Evolutionary conservation across 2,888 invertebrate genomes (phyloP).

Genomic region (Drosophila pseudotalamancana): DNA sequence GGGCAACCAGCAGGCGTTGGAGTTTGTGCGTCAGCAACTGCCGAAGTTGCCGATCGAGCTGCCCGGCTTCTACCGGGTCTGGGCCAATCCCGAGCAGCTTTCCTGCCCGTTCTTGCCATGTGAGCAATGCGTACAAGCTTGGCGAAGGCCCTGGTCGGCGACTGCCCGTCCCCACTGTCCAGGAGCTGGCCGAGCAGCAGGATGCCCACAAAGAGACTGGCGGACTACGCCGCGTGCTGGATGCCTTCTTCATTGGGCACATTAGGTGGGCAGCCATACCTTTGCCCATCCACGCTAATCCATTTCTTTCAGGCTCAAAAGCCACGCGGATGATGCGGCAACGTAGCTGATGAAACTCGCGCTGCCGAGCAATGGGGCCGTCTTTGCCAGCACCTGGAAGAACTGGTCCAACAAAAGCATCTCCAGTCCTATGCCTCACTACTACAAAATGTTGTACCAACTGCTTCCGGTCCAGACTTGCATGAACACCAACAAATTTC

Average conservation of each 20-base stretch:
- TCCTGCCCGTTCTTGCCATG: constrained; percentile 87
- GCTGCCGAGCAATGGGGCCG: constrained; percentile 88
- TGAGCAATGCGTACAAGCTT: constrained; percentile 88
- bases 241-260: constrained; percentile 87
- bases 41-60: constrained; percentile 57
- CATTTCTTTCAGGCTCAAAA: constrained; percentile 74
- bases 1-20: constrained; percentile 85
- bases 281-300: neutral
- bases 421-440: constrained; percentile 86
- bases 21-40: constrained; percentile 85
- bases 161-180: constrained; percentile 57
- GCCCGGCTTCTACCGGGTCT: constrained; percentile 82
- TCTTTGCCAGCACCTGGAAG: constrained; percentile 87
- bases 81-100: constrained; percentile 72
- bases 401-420: constrained; percentile 86
- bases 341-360: constrained; percentile 87
- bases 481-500: constrained; percentile 87
- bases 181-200: neutral
- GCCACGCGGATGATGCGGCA: constrained; percentile 85
- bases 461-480: constrained; percentile 90
- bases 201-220: constrained; percentile 62
- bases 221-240: constrained; percentile 85
- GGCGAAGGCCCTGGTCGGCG: constrained; percentile 79
- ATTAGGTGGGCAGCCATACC: constrained; percentile 70
- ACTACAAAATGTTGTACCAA: constrained; percentile 87